A percentile compares a stretch with the other conserved stretches of the same genome.
Evolutionary conservation across 2,797 vertebrate genomes (phyloP).

Genomic region (Rousettus madagascariensis): DNA sequence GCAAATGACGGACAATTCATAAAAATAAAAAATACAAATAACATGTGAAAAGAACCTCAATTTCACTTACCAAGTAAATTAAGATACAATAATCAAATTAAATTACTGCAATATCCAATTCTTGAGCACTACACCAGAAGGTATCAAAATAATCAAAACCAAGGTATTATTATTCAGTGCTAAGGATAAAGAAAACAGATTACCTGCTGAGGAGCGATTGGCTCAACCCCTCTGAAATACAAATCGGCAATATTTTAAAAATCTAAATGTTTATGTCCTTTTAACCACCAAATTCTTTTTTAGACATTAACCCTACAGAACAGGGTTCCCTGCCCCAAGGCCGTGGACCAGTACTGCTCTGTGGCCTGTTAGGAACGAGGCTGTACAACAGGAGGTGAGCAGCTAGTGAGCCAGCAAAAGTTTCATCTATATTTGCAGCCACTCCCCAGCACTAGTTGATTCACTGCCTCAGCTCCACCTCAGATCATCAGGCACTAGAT

Average conservation of each 20-base stretch:
- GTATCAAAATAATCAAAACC: neutral
- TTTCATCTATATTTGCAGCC: no score
- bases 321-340: no score
- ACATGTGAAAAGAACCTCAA: constrained; percentile 13
- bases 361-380: no score
- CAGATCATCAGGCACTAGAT: no score
- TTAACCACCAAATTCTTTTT: neutral
- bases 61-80: neutral
- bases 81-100: constrained; percentile 6
- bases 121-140: neutral
- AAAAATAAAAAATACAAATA: neutral
- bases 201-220: neutral
- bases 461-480: no score
- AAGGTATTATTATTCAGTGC: neutral
- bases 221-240: neutral
- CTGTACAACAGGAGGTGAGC: no score
- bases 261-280: neutral
- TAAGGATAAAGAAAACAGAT: neutral
- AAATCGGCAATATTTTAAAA: neutral
- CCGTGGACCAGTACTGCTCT: no score
- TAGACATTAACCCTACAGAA: neutral
- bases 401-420: no score
- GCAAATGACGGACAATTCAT: neutral
- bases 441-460: no score
- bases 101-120: neutral